Base-by-base conservation (phyloP, 2,797 vertebrate species). In the Synaphobranchus kaupii region DNA sequence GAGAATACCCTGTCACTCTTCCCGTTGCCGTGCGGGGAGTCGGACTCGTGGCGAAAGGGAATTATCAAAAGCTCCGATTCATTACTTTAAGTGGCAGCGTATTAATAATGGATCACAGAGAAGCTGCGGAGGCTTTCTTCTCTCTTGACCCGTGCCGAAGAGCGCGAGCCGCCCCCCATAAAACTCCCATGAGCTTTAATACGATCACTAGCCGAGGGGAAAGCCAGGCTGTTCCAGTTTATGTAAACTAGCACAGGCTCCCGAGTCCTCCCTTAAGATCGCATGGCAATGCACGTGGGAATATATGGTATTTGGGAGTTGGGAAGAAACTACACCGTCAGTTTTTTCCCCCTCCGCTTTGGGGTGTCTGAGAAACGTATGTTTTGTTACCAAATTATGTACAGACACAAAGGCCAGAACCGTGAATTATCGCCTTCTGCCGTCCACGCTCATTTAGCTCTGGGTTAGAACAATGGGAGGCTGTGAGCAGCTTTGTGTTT, bases 61-160 rank as follows among this genome's bases (percentile, higher is more conserved):
- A 80, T 50, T 80, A 80, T 80, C 76, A 48, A 48, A 80, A 80
- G 76, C 60, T 1, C 44, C 13, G 3, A 48, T 80, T 80, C 76
- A 47, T 80, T 48, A 48, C 76, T 80, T 47, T 80, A 80, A 80
- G 44, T 48, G 47, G 20, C 76, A 80, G 76, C 20, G 8, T 80
- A 80, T 80, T 80, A 48, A 80, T 80, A 80, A 80, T 80, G 76
- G 4, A 80, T 80, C 76, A 80, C 22, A 48, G 76, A 48, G 76
- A 44, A 2, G 44, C 22, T 48, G 25, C 76, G 4, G 20, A n/a
- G 39, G 47, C 17, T 44, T 20, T 80, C 20, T 80, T 50, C 25
- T 80, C 44, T 44, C 20, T 22, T 80, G 44, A 80, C 76, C 76
- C 76, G 44, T 25, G 17, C 73, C 20, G n/a, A 39, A 22, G 20